Percentiles rank a stretch among this genome's conserved stretches.
These are phyloP conservation scores for Magallana ariakensis DNA, from an alignment of 1,140 invertebrate genomes.

Conservation along the genomic window DNA sequence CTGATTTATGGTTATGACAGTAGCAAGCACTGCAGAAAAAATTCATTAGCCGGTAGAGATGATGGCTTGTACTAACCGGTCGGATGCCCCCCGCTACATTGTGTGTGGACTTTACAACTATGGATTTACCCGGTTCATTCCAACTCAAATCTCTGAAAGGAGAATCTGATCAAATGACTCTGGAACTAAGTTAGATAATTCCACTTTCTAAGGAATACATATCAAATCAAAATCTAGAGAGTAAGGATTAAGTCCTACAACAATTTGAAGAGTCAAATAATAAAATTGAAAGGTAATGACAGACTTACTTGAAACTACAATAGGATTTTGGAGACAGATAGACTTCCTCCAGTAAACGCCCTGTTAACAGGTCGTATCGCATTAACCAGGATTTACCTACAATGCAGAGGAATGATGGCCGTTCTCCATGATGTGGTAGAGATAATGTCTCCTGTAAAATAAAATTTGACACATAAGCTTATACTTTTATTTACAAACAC, in stretches of 20 bases:
- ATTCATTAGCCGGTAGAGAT: too few relatives aligned
- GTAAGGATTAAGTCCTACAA: too few relatives aligned
- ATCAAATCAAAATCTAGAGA: too few relatives aligned
- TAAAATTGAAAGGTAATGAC: neutral
- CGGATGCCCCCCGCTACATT: neutral
- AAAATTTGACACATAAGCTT: too few relatives aligned
- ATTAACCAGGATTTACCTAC: slow-evolving; percentile 25
- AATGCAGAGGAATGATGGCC: slow-evolving; percentile 3
- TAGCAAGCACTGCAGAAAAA: too few relatives aligned
- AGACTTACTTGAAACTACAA: neutral
- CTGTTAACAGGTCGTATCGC: neutral
- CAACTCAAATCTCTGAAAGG: slow-evolving; percentile 6
- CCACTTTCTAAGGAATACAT: too few relatives aligned
- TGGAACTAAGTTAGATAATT: too few relatives aligned
- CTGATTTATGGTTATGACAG: too few relatives aligned
- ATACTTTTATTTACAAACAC: too few relatives aligned
- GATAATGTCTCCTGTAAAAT: slow-evolving; percentile 17
- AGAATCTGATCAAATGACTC: neutral
- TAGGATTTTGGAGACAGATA: neutral
- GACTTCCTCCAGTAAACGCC: slow-evolving; percentile 1
- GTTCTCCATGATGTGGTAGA: neutral
- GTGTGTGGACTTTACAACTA: slow-evolving; percentile 6
- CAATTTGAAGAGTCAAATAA: too few relatives aligned
- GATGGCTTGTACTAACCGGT: neutral
- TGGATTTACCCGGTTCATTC: neutral